Conservation (phyloP, 2,888 invertebrate genomes). For the Bugula neritina region DNA sequence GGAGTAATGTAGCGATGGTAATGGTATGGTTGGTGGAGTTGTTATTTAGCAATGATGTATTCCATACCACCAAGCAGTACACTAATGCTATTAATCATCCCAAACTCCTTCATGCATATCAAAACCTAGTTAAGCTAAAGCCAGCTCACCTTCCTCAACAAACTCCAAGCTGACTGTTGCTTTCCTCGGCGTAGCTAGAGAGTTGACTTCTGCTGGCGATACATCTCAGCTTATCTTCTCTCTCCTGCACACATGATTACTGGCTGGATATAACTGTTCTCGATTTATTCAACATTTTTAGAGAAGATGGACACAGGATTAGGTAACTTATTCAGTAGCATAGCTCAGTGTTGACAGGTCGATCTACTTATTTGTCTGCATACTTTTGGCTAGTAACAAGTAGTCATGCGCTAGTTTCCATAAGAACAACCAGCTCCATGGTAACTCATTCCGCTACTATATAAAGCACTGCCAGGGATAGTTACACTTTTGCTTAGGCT, state of each 20-base stretch:
- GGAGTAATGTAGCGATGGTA: too few relatives aligned
- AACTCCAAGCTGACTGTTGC: too few relatives aligned
- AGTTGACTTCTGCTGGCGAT: neutral
- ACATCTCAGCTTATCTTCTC: neutral
- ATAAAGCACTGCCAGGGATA: neutral
- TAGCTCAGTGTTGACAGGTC: neutral
- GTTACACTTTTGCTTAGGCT: too few relatives aligned
- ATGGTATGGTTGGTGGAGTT: too few relatives aligned
- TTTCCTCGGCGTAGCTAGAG: too few relatives aligned
- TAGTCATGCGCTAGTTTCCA: slow-evolving; percentile 15
- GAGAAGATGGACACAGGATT: slow-evolving; percentile 13
- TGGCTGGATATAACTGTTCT: too few relatives aligned
- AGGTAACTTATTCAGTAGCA: neutral
- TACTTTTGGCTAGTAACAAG: slow-evolving; percentile 24
- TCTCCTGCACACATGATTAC: too few relatives aligned
- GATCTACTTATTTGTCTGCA: neutral
- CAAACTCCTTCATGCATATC: slow-evolving; percentile 13
- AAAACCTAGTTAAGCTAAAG: neutral
- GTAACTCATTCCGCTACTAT: slow-evolving; percentile 11
- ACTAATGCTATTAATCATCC: slow-evolving; percentile 16
- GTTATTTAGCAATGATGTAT: too few relatives aligned
- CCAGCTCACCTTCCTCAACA: neutral
- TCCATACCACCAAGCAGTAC: too few relatives aligned
- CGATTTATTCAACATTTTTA: too few relatives aligned
- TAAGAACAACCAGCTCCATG: slow-evolving; percentile 21